Evolutionary conservation across 2,113 vertebrate species (phyloP).

Genomic region (Butastur rufipennis): DNA sequence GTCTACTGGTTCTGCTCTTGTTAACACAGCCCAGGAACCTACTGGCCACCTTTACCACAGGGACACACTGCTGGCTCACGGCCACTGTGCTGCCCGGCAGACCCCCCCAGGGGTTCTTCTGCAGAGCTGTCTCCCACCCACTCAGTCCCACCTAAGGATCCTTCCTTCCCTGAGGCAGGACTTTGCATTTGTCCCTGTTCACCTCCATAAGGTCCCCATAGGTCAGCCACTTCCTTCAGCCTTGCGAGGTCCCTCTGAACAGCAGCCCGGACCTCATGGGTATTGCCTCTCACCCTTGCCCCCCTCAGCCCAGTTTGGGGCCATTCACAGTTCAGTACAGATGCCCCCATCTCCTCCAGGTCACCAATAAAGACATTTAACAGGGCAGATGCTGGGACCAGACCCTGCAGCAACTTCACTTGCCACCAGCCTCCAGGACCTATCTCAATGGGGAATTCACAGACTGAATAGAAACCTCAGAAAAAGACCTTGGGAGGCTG

Average conservation of each 20-base stretch:
- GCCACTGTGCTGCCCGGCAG: background rate
- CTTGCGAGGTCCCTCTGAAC: background rate
- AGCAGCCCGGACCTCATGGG: background rate
- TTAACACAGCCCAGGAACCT: background rate
- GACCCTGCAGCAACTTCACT: background rate
- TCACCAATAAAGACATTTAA: background rate
- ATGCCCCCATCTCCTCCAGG: background rate
- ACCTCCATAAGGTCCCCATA: background rate
- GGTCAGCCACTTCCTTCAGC: background rate
- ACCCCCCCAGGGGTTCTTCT: background rate
- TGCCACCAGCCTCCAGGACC: background rate
- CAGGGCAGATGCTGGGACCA: background rate
- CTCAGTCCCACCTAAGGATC: background rate
- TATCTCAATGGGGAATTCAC: background rate
- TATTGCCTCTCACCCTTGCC: background rate
- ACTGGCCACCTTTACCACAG: no score
- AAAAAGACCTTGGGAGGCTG: background rate
- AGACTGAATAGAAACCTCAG: background rate
- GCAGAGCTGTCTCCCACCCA: background rate
- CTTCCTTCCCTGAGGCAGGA: background rate
- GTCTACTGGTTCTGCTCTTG: background rate
- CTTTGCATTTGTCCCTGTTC: background rate
- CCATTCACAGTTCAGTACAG: background rate
- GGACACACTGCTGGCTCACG: background rate
- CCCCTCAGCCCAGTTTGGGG: background rate